These are phyloP conservation scores for Holacanthella duospinosa DNA, from an alignment of 2,888 invertebrate species.

Conservation along the genomic window DNA sequence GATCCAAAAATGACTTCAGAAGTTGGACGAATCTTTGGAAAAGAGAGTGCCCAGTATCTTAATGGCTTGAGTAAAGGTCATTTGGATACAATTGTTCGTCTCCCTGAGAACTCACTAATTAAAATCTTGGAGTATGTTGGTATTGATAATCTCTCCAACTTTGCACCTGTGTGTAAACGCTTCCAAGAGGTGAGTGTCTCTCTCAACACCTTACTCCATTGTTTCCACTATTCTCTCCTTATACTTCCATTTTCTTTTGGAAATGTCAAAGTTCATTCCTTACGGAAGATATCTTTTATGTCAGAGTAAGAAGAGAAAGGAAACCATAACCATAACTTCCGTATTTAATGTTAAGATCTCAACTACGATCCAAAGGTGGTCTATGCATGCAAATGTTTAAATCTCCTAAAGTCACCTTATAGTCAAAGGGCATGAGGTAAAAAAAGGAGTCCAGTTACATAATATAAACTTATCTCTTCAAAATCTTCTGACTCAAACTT, in stretches of 20 bases:
- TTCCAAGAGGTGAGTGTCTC: conserved; percentile 9
- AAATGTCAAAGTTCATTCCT: not conserved
- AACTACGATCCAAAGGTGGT: too few relatives aligned
- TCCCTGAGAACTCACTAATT: conserved; percentile 8
- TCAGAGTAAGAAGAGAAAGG: not conserved
- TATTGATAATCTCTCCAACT: conserved; percentile 11
- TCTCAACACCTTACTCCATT: not conserved
- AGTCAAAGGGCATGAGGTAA: not conserved
- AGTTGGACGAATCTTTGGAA: conserved; percentile 16
- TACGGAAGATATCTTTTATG: not conserved
- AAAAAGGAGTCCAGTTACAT: not conserved
- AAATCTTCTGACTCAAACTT: not conserved
- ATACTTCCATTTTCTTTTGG: not conserved
- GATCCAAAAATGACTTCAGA: conserved; percentile 12
- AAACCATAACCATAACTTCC: not conserved
- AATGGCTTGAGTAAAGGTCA: conserved; percentile 10
- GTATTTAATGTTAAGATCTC: not conserved
- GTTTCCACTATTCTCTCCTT: not conserved
- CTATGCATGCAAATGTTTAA: not conserved
- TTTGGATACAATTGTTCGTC: conserved; percentile 14
- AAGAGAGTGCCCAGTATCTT: conserved; percentile 13
- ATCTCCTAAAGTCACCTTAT: not conserved
- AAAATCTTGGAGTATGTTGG: conserved; percentile 12
- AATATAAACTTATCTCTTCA: not conserved
- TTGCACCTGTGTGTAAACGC: conserved; percentile 14